Conservation (phyloP, 23 tunicate species). For the Ciona savignyi region DNA sequence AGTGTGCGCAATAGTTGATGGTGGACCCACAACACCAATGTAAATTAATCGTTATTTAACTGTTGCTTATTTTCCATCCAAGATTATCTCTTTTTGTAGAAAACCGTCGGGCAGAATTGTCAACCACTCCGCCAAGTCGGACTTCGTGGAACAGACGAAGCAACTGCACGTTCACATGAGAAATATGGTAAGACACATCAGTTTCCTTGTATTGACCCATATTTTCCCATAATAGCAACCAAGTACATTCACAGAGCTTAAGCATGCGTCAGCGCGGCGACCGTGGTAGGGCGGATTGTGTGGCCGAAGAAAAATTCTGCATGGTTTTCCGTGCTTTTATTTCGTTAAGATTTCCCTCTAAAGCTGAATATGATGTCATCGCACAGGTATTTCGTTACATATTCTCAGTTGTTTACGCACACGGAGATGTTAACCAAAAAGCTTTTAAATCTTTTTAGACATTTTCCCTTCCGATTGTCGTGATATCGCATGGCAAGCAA, state of each 20-base stretch:
- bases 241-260: conserved; percentile 28
- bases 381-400: conserved; percentile 87
- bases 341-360: conserved; percentile 30
- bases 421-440: too few relatives aligned
- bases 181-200: neutral
- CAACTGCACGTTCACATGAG: conserved; percentile 53
- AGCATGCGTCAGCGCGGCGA: conserved; percentile 78
- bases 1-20: conserved; percentile 22
- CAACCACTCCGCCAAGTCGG: conserved; percentile 54
- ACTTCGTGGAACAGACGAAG: conserved; percentile 40
- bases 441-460: conserved; percentile 55
- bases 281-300: conserved; percentile 34
- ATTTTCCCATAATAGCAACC: neutral
- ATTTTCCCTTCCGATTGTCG: conserved; percentile 83
- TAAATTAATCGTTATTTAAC: conserved; percentile 14
- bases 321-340: conserved; percentile 63
- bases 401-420: too few relatives aligned
- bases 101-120: conserved; percentile 54
- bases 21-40: conserved; percentile 23
- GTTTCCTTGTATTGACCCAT: conserved; percentile 30
- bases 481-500: conserved; percentile 90
- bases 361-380: conserved; percentile 41
- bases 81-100: conserved; percentile 13
- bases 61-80: neutral
- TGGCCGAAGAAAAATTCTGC: conserved; percentile 82